Evolutionary conservation across 2,888 invertebrate genomes (phyloP).

Genomic region (Spialia ferax): DNA sequence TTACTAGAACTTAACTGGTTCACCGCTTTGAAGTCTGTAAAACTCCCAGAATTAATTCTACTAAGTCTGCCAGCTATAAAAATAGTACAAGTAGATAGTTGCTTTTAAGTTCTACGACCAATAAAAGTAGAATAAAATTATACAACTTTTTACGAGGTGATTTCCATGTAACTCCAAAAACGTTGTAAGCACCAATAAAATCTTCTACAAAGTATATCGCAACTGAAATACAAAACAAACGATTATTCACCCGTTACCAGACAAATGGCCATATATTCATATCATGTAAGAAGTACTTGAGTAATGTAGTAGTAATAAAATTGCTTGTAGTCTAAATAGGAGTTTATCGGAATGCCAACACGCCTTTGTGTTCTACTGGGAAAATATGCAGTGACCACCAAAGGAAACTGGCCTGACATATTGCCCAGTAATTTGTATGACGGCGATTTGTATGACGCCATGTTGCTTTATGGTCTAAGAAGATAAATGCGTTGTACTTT

Average conservation of each 20-base stretch:
- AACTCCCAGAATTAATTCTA: too few relatives aligned
- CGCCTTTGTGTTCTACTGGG: slow-evolving; percentile 33
- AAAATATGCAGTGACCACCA: slow-evolving; percentile 30
- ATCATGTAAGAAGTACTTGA: slow-evolving; percentile 22
- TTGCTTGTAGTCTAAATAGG: slow-evolving; percentile 34
- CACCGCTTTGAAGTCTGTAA: too few relatives aligned
- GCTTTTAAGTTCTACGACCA: too few relatives aligned
- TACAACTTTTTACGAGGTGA: too few relatives aligned
- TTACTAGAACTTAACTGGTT: too few relatives aligned
- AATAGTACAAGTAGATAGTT: too few relatives aligned
- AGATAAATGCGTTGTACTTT: neutral
- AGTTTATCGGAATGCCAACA: slow-evolving; percentile 30
- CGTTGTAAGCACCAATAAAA: too few relatives aligned
- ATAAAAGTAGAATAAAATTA: too few relatives aligned
- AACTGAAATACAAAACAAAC: too few relatives aligned
- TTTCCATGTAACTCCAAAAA: too few relatives aligned
- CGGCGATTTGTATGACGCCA: slow-evolving; percentile 1
- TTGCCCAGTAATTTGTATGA: slow-evolving; percentile 13
- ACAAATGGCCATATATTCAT: neutral
- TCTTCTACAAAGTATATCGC: too few relatives aligned
- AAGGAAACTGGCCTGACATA: slow-evolving; percentile 8
- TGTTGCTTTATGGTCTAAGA: neutral
- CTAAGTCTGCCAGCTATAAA: too few relatives aligned
- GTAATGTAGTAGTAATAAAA: slow-evolving; percentile 12
- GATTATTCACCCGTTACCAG: neutral